A percentile compares a stretch with the other conserved stretches of the same genome.
phyloP scores from a whole-genome alignment of 2,888 invertebrate genomes.

The Lissonota sp. region DNA sequence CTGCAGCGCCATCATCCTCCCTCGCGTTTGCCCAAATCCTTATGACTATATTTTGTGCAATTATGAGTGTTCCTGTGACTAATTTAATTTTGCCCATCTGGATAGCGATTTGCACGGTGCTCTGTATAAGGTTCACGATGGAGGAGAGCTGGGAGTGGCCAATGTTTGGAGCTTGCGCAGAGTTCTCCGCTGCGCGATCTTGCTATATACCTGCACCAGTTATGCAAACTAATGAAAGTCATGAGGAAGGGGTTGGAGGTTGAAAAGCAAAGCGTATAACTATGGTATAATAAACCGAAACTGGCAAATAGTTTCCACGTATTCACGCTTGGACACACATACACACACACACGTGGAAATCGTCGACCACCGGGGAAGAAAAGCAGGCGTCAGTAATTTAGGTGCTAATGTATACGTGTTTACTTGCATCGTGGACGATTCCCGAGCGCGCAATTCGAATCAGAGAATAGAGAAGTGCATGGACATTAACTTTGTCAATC shows the following conservation, averaged over 20 bases:
- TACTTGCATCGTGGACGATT: not conserved
- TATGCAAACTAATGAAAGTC: conserved; percentile 6
- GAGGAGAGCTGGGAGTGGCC: no score
- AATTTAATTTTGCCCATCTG: conserved; percentile 75
- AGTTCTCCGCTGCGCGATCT: not conserved
- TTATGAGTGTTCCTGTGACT: conserved; percentile 73
- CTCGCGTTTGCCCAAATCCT: not conserved
- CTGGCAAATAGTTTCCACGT: conserved; percentile 35
- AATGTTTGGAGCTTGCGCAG: conserved; percentile 27
- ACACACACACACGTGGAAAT: no score
- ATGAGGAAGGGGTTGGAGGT: conserved; percentile 54
- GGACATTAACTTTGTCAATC: conserved; percentile 1
- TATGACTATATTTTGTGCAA: conserved; percentile 65
- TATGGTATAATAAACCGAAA: conserved; percentile 42
- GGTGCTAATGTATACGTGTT: conserved; percentile 11
- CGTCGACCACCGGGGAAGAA: no score
- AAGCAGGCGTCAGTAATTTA: conserved; percentile 26
- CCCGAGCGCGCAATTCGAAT: not conserved
- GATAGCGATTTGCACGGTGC: conserved; percentile 70
- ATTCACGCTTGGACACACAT: conserved; percentile 19
- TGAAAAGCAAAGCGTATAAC: conserved; percentile 55
- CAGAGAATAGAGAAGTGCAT: conserved; percentile 13
- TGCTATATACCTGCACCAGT: no score
- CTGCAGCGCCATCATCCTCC: no score
- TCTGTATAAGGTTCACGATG: no score